Evolutionary conservation across 2,888 invertebrate genomes (phyloP), one percentile per base, ranked within the genome.

Genomic region (Lepas anatifera): DNA sequence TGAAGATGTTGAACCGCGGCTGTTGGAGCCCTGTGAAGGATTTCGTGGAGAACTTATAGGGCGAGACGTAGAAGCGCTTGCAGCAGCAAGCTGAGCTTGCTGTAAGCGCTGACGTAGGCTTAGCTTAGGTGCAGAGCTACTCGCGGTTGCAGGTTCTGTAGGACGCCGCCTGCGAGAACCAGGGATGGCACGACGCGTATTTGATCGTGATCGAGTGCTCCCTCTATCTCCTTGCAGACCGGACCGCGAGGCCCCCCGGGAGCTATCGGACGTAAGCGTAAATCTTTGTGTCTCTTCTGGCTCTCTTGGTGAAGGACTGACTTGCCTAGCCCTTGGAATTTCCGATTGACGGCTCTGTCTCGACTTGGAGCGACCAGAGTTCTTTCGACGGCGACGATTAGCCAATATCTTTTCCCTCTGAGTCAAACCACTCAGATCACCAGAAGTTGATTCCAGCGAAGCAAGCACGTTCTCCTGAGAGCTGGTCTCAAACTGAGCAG

Each of bases 1-100:
- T 29, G 58, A 58, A 22, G 69, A 68, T 18, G 72, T 70, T 6
- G 72, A 72, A 29, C 70, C 72, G 27, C 70, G 43, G 18, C 7
- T 27, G 50, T 27, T 27, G 50, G 27, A 13, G 8, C 50, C 10
- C 22, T n/a, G n/a, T n/a, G n/a, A n/a, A n/a, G n/a, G n/a, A n/a
- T n/a, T n/a, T n/a, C 11, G 41, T 41, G 41, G 41, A 41, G 4
- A 41, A 41, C 41, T 41, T 10, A 41, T 27, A 11, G 13, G 25
- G 2, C 27, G 27, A 10, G 50, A n/a, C 11, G 7, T 13, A 50
- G n/a, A n/a, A 13, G 13, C n/a, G 32, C 32, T 35, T 16, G 35
- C 27, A 3, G 13, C 66, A 6, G 39, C 39, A 2, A 66, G 27
- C 66, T 66, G 66, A 3, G 66, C 66, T 27, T 66, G 66, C 25